Conservation (phyloP, 1,140 invertebrate species). For the Aphelinus atriplicis region DNA sequence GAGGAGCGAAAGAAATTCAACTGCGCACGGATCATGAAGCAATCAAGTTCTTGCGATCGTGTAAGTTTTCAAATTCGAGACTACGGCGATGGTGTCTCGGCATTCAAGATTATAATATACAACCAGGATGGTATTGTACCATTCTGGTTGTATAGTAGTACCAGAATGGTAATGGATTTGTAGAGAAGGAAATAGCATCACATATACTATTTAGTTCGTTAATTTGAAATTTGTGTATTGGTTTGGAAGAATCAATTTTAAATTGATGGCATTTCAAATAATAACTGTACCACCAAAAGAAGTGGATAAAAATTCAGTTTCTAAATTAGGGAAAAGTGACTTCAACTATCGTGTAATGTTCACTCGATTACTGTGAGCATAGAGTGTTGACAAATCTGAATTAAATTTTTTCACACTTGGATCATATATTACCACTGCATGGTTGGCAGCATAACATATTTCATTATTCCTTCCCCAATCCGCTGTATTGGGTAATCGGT, state of each 20-base stretch:
- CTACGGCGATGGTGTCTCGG: neutral
- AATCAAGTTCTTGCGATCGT: constrained; percentile 69
- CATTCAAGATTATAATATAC: constrained; percentile 43
- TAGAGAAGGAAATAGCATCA: constrained; percentile 67
- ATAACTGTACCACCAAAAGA: constrained; percentile 79
- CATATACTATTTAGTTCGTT: constrained; percentile 71
- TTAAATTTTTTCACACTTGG: constrained; percentile 67
- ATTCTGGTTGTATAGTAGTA: constrained; percentile 65
- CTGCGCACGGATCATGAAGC: constrained; percentile 55
- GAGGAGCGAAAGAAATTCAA: too few relatives aligned
- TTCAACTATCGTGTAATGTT: constrained; percentile 73
- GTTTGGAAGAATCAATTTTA: constrained; percentile 55
- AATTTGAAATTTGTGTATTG: constrained; percentile 50
- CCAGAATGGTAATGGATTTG: constrained; percentile 58
- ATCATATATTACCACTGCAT: constrained; percentile 71
- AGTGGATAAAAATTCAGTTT: constrained; percentile 49
- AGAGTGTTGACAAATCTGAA: constrained; percentile 68
- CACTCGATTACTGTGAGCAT: constrained; percentile 66
- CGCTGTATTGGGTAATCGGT: too few relatives aligned
- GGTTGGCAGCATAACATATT: too few relatives aligned
- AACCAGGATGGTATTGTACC: constrained; percentile 74
- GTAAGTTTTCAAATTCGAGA: constrained; percentile 42
- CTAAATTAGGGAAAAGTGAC: constrained; percentile 50
- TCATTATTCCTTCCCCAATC: too few relatives aligned
- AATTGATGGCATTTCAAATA: constrained; percentile 72